phyloP scores from a whole-genome alignment of 2,888 invertebrate genomes.

The Drosophila recens region DNA sequence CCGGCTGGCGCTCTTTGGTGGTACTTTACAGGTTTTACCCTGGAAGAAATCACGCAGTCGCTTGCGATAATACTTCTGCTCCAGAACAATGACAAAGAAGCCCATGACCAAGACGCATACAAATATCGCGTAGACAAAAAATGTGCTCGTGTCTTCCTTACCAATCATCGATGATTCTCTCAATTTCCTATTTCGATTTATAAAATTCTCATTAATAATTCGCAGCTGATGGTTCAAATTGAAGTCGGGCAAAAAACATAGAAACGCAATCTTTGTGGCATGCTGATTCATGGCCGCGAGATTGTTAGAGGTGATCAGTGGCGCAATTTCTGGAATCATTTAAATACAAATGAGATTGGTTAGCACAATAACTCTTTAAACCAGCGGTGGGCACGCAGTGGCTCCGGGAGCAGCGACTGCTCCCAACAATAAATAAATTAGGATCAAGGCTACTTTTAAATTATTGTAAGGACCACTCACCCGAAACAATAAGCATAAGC shows the following conservation, averaged over 20 bases:
- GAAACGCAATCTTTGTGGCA: conserved; percentile 68
- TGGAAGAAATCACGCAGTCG: conserved; percentile 46
- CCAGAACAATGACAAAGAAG: conserved; percentile 75
- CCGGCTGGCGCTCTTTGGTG: conserved; percentile 30
- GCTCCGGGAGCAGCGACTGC: too few relatives aligned
- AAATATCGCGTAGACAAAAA: conserved; percentile 68
- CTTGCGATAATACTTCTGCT: conserved; percentile 69
- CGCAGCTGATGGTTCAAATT: conserved; percentile 84
- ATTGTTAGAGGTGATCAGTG: conserved; percentile 82
- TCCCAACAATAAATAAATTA: too few relatives aligned
- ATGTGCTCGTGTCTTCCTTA: conserved; percentile 34
- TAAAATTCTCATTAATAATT: conserved; percentile 82
- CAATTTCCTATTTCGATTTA: conserved; percentile 48
- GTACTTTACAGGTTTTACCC: conserved; percentile 46
- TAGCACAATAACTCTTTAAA: background rate
- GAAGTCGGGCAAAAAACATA: conserved; percentile 84
- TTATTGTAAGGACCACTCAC: conserved; percentile 70
- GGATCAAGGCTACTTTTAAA: background rate
- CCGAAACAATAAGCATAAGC: conserved; percentile 83
- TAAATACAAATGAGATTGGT: background rate
- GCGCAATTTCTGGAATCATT: conserved; percentile 71
- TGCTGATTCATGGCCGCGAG: conserved; percentile 77
- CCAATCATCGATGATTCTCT: background rate
- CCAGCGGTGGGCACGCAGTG: too few relatives aligned
- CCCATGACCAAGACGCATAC: conserved; percentile 52